phyloP scores from a whole-genome alignment of 2,113 vertebrate species.

The Prinia subflava region DNA sequence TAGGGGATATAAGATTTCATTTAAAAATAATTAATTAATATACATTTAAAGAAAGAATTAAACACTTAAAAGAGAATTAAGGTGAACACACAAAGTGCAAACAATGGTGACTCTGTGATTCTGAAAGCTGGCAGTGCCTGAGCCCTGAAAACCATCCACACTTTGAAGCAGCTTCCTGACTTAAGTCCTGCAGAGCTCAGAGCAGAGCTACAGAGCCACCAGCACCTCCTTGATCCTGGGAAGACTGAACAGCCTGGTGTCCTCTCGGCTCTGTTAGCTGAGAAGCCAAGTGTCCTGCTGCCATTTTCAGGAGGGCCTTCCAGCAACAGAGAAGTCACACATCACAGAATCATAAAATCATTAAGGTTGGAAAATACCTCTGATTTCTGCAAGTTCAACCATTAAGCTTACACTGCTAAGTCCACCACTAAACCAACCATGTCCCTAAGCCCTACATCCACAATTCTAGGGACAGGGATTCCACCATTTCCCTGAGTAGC shows the following conservation, averaged over 20 bases:
- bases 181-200: neutral
- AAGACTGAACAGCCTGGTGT: neutral
- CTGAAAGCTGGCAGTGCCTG: neutral
- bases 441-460: too few relatives aligned
- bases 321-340: neutral
- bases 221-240: neutral
- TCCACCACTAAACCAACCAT: neutral
- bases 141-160: neutral
- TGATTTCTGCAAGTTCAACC: neutral
- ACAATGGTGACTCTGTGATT: neutral
- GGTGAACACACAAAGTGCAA: neutral
- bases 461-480: neutral
- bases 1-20: neutral
- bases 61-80: neutral
- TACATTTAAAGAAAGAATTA: neutral
- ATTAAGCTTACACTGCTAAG: neutral
- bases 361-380: neutral
- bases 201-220: neutral
- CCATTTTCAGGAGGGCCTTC: neutral
- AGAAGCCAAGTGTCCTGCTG: neutral
- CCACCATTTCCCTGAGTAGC: neutral
- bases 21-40: neutral
- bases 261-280: accelerated
- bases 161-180: neutral
- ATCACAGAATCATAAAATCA: neutral